Percentiles rank a stretch among this genome's conserved stretches.
Conservation (phyloP, 2,797 vertebrate genomes). For the Bovichtus diacanthus region DNA sequence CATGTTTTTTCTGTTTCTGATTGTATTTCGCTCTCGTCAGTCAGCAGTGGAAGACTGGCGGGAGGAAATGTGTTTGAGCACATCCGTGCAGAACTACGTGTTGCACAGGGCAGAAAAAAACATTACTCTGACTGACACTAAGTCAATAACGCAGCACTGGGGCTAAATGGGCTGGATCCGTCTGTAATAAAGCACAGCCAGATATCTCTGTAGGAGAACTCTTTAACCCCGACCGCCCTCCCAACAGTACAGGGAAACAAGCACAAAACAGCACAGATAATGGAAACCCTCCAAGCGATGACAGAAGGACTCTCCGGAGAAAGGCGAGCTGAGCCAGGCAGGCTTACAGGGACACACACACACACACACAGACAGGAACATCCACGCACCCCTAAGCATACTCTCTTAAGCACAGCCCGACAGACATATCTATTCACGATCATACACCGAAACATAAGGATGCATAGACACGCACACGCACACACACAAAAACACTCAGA, state of each 20-base stretch:
- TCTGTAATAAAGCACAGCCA: slow-evolving; percentile 58
- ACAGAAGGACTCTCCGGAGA: slow-evolving; percentile 49
- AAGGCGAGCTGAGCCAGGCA: slow-evolving; percentile 37
- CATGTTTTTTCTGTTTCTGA: slow-evolving; percentile 24
- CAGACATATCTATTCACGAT: slow-evolving; percentile 21
- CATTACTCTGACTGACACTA: slow-evolving; percentile 60
- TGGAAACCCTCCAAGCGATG: slow-evolving; percentile 62
- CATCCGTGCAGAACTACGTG: slow-evolving; percentile 39
- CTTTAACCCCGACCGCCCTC: slow-evolving; percentile 46
- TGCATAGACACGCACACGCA: slow-evolving; percentile 6
- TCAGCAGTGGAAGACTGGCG: slow-evolving; percentile 39
- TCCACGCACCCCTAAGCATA: background rate
- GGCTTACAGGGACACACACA: slow-evolving; percentile 22
- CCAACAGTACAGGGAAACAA: slow-evolving; percentile 32
- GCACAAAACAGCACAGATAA: slow-evolving; percentile 47
- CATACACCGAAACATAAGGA: background rate
- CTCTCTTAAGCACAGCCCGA: slow-evolving; percentile 16
- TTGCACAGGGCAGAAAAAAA: slow-evolving; percentile 39
- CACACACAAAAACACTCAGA: background rate
- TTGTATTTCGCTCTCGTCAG: slow-evolving; percentile 44
- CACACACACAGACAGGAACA: slow-evolving; percentile 11
- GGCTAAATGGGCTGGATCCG: slow-evolving; percentile 63
- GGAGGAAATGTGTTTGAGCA: slow-evolving; percentile 62
- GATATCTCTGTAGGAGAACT: slow-evolving; percentile 60
- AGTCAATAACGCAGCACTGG: slow-evolving; percentile 55